Evolutionary conservation across 2,113 vertebrate species (phyloP).

Genomic region (Dicrurus megarhynchus): DNA sequence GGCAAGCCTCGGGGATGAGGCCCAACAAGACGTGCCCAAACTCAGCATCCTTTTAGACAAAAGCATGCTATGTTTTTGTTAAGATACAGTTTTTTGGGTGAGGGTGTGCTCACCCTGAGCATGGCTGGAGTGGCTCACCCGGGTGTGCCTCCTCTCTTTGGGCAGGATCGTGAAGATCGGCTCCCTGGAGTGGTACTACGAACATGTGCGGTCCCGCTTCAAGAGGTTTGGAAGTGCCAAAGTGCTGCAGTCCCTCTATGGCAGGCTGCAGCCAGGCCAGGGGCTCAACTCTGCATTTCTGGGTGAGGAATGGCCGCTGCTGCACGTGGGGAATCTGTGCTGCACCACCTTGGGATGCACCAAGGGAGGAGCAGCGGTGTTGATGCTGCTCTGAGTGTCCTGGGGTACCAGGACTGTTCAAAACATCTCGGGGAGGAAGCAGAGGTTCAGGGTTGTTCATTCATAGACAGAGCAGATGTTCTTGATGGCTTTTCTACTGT

Average conservation of each 20-base stretch:
- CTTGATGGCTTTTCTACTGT: not conserved
- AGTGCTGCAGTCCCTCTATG: slow-evolving; percentile 86
- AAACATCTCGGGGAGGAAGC: not conserved
- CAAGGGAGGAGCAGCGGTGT: not conserved
- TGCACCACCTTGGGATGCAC: not conserved
- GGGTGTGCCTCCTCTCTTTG: not conserved
- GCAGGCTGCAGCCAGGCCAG: slow-evolving; percentile 65
- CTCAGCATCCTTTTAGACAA: not conserved
- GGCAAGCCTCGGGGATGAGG: accelerated
- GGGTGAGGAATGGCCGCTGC: not conserved
- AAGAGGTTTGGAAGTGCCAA: slow-evolving; percentile 91
- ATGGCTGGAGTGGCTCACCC: not conserved
- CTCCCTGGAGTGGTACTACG: slow-evolving; percentile 90
- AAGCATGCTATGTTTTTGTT: not conserved
- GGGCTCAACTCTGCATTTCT: not conserved
- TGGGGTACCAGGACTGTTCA: accelerated
- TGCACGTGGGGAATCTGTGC: accelerated
- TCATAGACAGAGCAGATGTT: not conserved
- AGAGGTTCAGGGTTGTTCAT: not conserved
- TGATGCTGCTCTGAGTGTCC: accelerated
- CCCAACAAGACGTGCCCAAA: not conserved
- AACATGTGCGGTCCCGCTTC: slow-evolving; percentile 85
- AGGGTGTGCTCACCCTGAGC: accelerated
- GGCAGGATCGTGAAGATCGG: slow-evolving; percentile 85
- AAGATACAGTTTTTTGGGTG: not conserved